Evolutionary conservation across 1,140 invertebrate species (phyloP), one percentile per base, ranked within the genome.

Genomic region (Nephotettix cincticeps): DNA sequence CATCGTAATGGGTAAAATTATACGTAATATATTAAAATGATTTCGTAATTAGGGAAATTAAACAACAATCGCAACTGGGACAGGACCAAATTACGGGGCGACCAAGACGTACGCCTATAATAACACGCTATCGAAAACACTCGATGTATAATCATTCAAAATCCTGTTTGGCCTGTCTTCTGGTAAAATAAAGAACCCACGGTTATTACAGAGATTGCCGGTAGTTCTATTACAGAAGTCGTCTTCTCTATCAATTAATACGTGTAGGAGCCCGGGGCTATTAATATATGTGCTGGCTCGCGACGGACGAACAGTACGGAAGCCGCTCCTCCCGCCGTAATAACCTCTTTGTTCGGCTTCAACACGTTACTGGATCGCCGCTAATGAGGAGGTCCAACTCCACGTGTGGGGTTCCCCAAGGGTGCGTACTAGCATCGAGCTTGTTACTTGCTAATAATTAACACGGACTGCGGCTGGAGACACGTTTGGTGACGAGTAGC

Each of bases 101-200:
- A 54, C 13, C 47, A 29, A 27, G 56, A 61, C 56, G 25, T 61
- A 28, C 56, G 47, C 21, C 23, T 61, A 61, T 61, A 61, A 61
- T 61, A 61, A 61, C 56, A 61, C 56, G 56, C 28, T 61, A 61
- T 61, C 56, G 56, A 61, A 61, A 61, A 61, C 56, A 61, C 56
- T 61, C 25, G 56, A 61, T 27, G 25, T 25, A 27, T 61, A 61
- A 61, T 61, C 56, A 61, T 61, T 61, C 56, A 61, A 61, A 61
- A 61, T 61, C 56, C 56, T 27, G 56, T 61, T 61, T 61, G 56
- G 28, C 56, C 56, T 29, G 56, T 61, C 27, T 51, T 51, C 47
- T 51, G 47, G 6, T 51, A 51, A 2, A 51, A 51, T 11, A 51
- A 11, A 51, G 19, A 29, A 25, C 25, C 25, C 56, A n/a, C 56